Conservation (phyloP, 2,113 vertebrate species). For the Manacus vitellinus region DNA sequence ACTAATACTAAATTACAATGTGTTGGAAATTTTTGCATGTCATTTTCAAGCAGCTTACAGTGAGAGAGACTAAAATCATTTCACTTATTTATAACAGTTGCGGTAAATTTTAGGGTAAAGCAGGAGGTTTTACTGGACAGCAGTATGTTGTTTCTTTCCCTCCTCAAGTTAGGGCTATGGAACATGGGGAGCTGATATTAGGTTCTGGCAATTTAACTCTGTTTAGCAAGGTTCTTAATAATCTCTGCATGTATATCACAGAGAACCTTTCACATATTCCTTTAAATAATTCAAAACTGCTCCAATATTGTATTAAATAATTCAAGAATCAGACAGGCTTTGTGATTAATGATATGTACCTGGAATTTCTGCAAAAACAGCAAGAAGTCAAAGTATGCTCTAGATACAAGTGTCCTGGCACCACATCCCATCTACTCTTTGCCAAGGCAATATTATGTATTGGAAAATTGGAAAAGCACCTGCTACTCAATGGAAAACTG, state of each 20-base stretch:
- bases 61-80: background rate
- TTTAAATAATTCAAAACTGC: slow-evolving; percentile 71
- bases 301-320: slow-evolving; percentile 72
- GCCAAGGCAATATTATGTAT: background rate
- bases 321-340: slow-evolving; percentile 62
- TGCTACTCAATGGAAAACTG: slow-evolving; percentile 15
- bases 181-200: background rate
- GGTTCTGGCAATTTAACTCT: slow-evolving; percentile 45
- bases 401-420: slow-evolving; percentile 51
- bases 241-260: slow-evolving; percentile 64
- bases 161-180: background rate
- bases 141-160: background rate
- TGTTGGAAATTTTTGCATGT: background rate
- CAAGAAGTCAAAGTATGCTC: slow-evolving; percentile 58
- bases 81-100: background rate
- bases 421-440: background rate
- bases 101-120: slow-evolving; percentile 3
- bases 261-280: slow-evolving; percentile 49
- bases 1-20: background rate
- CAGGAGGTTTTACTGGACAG: background rate
- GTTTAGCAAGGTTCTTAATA: slow-evolving; percentile 66
- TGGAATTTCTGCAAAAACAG: slow-evolving; percentile 72
- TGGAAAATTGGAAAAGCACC: slow-evolving; percentile 10
- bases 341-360: slow-evolving; percentile 72
- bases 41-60: background rate